These are phyloP conservation scores for Eublepharis macularius DNA, from an alignment of 2,113 vertebrate genomes.

Conservation along the genomic window DNA sequence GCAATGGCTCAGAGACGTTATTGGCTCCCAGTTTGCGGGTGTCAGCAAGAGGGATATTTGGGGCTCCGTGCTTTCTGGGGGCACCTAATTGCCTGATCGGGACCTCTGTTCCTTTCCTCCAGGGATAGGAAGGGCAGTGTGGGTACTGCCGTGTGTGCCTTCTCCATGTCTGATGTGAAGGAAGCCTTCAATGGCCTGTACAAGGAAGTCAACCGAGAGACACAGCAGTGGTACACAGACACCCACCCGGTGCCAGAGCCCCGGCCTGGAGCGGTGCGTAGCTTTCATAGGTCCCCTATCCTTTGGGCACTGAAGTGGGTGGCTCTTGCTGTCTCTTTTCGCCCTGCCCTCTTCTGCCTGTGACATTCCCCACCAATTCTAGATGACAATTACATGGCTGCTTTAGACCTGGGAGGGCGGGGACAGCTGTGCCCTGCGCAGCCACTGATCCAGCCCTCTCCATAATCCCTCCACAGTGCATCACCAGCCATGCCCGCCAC, in stretches of 20 bases:
- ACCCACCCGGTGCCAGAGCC: constrained; percentile 85
- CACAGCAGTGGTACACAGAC: constrained; percentile 95
- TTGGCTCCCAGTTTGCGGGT: not conserved
- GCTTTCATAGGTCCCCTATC: too few species aligned
- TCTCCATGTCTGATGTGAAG: constrained; percentile 88
- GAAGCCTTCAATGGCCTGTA: constrained; percentile 87
- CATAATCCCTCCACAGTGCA: constrained; percentile 77
- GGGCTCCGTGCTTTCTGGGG: rapidly evolving
- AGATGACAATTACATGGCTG: too few species aligned
- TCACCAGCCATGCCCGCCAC: constrained; percentile 82
- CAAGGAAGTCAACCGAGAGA: constrained; percentile 93
- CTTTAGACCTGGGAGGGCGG: too few species aligned
- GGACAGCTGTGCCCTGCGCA: rapidly evolving
- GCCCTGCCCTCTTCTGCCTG: too few species aligned
- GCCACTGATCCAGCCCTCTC: rapidly evolving
- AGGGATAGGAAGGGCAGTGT: constrained; percentile 89
- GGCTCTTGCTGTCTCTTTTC: too few species aligned
- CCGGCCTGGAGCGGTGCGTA: constrained; percentile 87
- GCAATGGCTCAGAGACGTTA: too few species aligned
- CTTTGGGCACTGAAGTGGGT: too few species aligned
- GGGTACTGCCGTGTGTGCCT: constrained; percentile 91
- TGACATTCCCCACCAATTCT: too few species aligned
- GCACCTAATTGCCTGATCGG: rapidly evolving
- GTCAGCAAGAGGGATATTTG: rapidly evolving
- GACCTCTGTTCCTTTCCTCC: not conserved